These are phyloP conservation scores for Aurelia sp. DNA, from an alignment of 30 jellyfish, hydroid and myxozoan species.

Conservation along the genomic window DNA sequence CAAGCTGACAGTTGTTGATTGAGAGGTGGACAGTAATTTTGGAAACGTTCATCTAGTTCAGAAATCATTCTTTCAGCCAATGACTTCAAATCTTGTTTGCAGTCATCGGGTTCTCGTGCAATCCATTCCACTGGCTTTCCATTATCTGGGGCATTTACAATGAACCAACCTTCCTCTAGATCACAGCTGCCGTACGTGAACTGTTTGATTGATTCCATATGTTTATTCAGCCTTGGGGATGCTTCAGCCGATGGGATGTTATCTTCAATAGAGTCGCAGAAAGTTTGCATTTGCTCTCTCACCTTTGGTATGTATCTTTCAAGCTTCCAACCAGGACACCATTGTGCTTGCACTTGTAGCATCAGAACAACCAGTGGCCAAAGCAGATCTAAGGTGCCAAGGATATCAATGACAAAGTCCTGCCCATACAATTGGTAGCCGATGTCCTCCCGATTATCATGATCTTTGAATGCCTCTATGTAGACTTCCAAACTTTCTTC, in stretches of 20 bases:
- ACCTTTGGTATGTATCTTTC: conserved; percentile 20
- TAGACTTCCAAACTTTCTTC: conserved; percentile 39
- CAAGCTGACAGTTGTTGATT: conserved; percentile 6
- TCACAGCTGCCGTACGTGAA: conserved; percentile 25
- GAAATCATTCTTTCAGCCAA: conserved; percentile 7
- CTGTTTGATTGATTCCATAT: not conserved
- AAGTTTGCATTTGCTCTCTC: not conserved
- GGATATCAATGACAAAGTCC: conserved; percentile 30
- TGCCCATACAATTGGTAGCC: conserved; percentile 47
- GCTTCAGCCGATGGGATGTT: not conserved
- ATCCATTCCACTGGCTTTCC: conserved; percentile 39
- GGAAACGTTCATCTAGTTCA: conserved; percentile 24
- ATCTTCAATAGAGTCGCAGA: not conserved
- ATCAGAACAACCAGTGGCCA: conserved; percentile 53
- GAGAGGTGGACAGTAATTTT: conserved; percentile 25
- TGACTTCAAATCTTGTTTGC: conserved; percentile 12
- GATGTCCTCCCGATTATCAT: conserved; percentile 37
- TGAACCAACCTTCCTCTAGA: conserved; percentile 47
- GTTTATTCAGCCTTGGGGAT: conserved; percentile 10
- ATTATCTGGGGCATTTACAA: not conserved
- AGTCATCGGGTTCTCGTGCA: conserved; percentile 48
- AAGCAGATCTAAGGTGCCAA: conserved; percentile 33
- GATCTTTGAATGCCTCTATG: conserved; percentile 53
- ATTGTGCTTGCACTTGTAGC: conserved; percentile 45
- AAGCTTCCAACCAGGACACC: conserved; percentile 63